Evolutionary conservation across 2,797 vertebrate genomes (phyloP), one percentile per base, ranked within the genome.

Genomic region (Streptopelia turtur): DNA sequence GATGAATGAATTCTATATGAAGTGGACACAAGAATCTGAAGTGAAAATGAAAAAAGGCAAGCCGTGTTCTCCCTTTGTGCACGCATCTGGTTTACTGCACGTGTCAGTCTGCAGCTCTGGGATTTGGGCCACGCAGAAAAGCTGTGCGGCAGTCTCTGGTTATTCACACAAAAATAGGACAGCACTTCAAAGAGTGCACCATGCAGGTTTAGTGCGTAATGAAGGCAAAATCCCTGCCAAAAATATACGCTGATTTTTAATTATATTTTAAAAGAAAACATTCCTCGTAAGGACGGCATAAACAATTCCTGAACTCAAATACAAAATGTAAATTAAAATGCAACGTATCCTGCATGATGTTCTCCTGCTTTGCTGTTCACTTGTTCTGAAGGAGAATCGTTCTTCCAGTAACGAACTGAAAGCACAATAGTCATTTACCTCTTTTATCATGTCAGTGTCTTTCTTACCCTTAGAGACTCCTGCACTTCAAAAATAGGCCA

Each of bases 401-500:
- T 87, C 59, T 94, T 82, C 47, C 83, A 84, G 70, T 35, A 89
- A 80, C 30, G 66, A 63, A 80, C 0, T 45, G 71, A 87, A 87
- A 90, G 49, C 33, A 60, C 39, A 91, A 45, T 52, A 78, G 77
- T 50, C 50, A 82, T 61, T 81, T 87, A 59, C 59, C 57, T 90
- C 71, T 45, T 74, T 64, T 77, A 8, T 68, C 79, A 83, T 15
- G 30, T 71, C 82, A 91, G 23, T 17, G 8, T 23, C 49, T 70
- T 57, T 23, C 49, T 68, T 57, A 68, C 31, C 94, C 79, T 80
- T 35, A 68, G 79, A 95, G 89, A 91, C 71, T 82, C 52, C n/a
- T 64, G 33, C 35, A 49, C 66, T 53, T 83, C 75, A 87, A 83
- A 94, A 94, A 65, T 87, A 93, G 90, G 92, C 90, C 92, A 94